These are phyloP conservation scores for Poliocrania exsul DNA, from an alignment of 2,797 vertebrate genomes.

Conservation along the genomic window DNA sequence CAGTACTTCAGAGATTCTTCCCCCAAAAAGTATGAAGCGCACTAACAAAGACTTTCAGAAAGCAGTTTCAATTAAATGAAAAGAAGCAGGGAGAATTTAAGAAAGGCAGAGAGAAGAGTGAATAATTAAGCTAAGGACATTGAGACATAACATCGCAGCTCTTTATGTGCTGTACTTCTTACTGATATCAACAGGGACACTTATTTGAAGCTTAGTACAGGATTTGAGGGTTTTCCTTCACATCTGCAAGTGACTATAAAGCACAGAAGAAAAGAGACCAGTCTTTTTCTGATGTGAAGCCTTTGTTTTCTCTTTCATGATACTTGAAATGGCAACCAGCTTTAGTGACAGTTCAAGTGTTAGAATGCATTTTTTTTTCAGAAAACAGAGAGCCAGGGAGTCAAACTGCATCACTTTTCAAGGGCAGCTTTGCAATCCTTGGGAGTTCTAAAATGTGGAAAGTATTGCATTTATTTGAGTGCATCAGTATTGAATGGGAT, in stretches of 20 bases:
- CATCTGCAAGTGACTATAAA: not conserved
- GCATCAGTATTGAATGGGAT: not conserved
- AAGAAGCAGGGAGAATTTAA: not conserved
- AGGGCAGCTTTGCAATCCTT: not conserved
- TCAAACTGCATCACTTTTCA: conserved; percentile 41
- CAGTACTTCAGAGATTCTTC: not conserved
- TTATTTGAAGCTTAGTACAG: not conserved
- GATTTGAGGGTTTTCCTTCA: not conserved
- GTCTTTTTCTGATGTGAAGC: not conserved
- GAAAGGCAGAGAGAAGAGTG: conserved; percentile 15
- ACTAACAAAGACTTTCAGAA: not conserved
- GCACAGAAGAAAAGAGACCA: not conserved
- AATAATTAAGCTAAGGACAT: conserved; percentile 22
- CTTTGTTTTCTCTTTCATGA: not conserved
- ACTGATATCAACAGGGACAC: not conserved
- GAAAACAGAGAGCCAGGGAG: not conserved
- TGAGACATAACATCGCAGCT: not conserved
- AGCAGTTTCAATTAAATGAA: not conserved
- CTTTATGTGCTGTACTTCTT: not conserved
- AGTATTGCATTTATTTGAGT: conserved; percentile 19
- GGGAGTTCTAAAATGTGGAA: conserved; percentile 46
- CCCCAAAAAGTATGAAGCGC: not conserved
- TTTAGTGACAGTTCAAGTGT: not conserved
- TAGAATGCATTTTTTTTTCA: not conserved
- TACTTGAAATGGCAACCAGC: conserved; percentile 20